Conservation (phyloP, 2,888 invertebrate genomes). For the Bimastos eiseni region DNA sequence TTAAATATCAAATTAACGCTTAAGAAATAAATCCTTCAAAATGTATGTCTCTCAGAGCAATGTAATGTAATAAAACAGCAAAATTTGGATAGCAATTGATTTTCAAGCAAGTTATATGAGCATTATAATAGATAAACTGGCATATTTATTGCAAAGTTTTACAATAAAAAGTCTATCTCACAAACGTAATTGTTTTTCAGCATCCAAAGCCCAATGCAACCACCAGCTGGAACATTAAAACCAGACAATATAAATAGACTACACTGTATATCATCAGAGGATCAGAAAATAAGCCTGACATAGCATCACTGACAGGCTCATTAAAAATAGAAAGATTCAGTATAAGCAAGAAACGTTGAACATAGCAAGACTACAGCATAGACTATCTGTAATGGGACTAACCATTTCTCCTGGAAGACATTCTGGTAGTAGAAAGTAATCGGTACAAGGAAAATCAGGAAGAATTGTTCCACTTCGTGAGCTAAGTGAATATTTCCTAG, state of each 20-base stretch:
- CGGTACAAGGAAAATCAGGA: constrained; percentile 59
- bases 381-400: constrained; percentile 30
- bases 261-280: neutral
- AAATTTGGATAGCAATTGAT: neutral
- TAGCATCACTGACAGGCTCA: too few species aligned
- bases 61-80: neutral
- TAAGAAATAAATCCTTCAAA: neutral
- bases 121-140: neutral
- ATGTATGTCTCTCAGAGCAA: neutral
- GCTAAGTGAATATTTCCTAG: constrained; percentile 58
- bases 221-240: neutral
- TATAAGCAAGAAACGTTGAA: neutral
- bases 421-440: constrained; percentile 54
- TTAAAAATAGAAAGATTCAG: neutral
- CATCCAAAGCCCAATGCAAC: neutral
- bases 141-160: neutral
- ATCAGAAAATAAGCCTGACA: too few species aligned
- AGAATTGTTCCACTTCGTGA: constrained; percentile 60
- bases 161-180: neutral
- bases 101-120: neutral
- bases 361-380: neutral
- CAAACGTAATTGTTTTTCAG: neutral
- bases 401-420: constrained; percentile 57
- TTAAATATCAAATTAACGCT: neutral
- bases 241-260: neutral